These are phyloP conservation scores for Synergus itoensis DNA, from an alignment of 2,888 invertebrate genomes.

Conservation along the genomic window DNA sequence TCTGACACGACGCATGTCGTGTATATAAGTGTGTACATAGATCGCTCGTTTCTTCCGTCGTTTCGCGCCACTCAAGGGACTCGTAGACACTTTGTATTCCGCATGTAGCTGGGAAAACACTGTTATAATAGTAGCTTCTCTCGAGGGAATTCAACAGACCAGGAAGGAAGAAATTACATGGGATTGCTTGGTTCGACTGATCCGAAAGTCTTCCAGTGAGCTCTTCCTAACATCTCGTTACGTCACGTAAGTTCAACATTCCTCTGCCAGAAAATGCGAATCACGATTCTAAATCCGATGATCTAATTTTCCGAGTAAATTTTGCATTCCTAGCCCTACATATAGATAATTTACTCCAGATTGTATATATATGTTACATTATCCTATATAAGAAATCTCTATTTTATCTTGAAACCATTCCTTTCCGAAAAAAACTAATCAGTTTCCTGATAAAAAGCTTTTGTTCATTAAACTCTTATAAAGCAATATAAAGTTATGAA, in stretches of 20 bases:
- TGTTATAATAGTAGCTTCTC: conserved; percentile 71
- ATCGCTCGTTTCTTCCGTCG: conserved; percentile 33
- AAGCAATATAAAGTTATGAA: too few relatives aligned
- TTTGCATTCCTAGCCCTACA: conserved; percentile 4
- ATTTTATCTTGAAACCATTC: too few relatives aligned
- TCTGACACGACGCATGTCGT: not conserved
- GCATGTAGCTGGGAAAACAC: conserved; percentile 69
- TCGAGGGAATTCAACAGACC: conserved; percentile 58
- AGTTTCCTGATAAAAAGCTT: too few relatives aligned
- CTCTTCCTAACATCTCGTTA: conserved; percentile 44
- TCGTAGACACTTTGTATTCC: conserved; percentile 71
- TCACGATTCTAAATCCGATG: conserved; percentile 40
- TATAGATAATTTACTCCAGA: not conserved
- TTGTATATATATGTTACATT: not conserved
- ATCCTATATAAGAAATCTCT: too few relatives aligned
- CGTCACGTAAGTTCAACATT: conserved; percentile 52
- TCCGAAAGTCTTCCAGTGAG: conserved; percentile 28
- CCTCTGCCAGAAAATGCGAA: conserved; percentile 45
- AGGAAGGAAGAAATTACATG: conserved; percentile 52
- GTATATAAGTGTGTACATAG: not conserved
- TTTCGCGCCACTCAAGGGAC: conserved; percentile 56
- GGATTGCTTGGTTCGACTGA: conserved; percentile 49
- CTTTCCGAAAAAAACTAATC: too few relatives aligned
- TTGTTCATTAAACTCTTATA: too few relatives aligned
- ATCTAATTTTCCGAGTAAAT: conserved; percentile 20